Evolutionary conservation across 2,888 invertebrate genomes (phyloP), one percentile per base, ranked within the genome.

Genomic region (Pristionchus exspectatus): DNA sequence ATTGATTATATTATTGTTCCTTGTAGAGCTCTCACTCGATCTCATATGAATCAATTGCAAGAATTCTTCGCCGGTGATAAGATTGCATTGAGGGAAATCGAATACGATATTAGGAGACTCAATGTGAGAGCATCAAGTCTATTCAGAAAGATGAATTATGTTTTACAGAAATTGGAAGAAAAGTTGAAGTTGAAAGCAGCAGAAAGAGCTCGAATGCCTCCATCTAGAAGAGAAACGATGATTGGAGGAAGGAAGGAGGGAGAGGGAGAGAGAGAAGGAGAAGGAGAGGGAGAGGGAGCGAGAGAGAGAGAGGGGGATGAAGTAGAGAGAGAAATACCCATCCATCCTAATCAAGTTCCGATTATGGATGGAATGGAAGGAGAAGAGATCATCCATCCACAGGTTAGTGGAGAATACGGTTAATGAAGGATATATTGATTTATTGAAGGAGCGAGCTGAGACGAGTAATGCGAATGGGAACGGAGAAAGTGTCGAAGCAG

Each of bases 141-240:
- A 27, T 69, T 30, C 0, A 50, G 4, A 50, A 50, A 50, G 44
- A 50, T 27, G 33, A 74, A 74, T 74, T 74, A 2, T 38, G 30
- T 14, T 3, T 77, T 77, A 4, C 83, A 83, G 83, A 44, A 54
- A 14, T 50, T 83, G 24, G 83, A 83, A n/a, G 54, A 83, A 21
- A 83, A 83, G 83, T 9, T 83, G 83, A 83, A 83, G n/a, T n/a
- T 83, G 50, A 50, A 27, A 54, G 83, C 83, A 27, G 83, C 83
- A 50, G 83, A 44, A 18, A 30, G n/a, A 12, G 83, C 83, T 54
- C 83, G 18, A 27, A 16, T 27, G 9, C 50, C 50, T n/a, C n/a
- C 54, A 4, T 83, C 83, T 12, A 50, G 83, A 54, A 50, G 83
- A 16, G n/a, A 83, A 16, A 33, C 77, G 30, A 83, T 83, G 44